These are phyloP conservation scores for Apoderus coryli DNA, from an alignment of 2,888 invertebrate genomes.

Conservation along the genomic window DNA sequence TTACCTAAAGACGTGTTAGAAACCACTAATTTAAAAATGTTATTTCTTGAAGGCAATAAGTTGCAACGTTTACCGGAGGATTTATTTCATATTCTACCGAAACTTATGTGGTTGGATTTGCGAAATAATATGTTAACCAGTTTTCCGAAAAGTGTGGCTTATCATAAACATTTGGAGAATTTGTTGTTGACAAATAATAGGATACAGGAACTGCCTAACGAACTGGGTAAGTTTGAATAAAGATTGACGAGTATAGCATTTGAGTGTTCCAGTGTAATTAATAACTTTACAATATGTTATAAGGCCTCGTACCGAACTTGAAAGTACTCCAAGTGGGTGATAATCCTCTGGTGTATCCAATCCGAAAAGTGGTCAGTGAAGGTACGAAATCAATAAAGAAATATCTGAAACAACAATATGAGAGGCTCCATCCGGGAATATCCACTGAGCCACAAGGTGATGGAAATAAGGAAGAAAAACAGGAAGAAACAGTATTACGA, in stretches of 20 bases:
- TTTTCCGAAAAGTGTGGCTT: slow-evolving; percentile 41
- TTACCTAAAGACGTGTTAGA: slow-evolving; percentile 26
- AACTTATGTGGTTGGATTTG: slow-evolving; percentile 48
- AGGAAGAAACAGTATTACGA: slow-evolving; percentile 6
- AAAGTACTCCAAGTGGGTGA: slow-evolving; percentile 45
- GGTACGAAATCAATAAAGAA: slow-evolving; percentile 32
- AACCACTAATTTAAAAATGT: slow-evolving; percentile 32
- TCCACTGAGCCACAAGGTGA: slow-evolving; percentile 4
- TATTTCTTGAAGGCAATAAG: slow-evolving; percentile 42
- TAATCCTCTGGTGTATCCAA: slow-evolving; percentile 47
- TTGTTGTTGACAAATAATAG: slow-evolving; percentile 48
- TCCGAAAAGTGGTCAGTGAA: slow-evolving; percentile 36
- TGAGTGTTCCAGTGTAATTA: not conserved
- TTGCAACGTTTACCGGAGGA: slow-evolving; percentile 39
- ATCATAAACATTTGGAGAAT: slow-evolving; percentile 44
- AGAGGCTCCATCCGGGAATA: slow-evolving; percentile 13
- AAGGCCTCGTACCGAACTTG: slow-evolving; percentile 39
- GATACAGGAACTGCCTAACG: slow-evolving; percentile 42
- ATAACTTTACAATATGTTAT: not conserved
- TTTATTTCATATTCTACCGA: slow-evolving; percentile 40
- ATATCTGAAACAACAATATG: slow-evolving; percentile 26
- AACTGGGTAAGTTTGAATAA: slow-evolving; percentile 41
- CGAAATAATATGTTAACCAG: slow-evolving; percentile 42
- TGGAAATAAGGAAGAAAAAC: not conserved
- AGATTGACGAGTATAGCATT: not conserved